A percentile compares a stretch with the other conserved stretches of the same genome.
Evolutionary conservation across 30 jellyfish, hydroid and myxozoan species (phyloP).

Genomic region (Aurelia sp.): DNA sequence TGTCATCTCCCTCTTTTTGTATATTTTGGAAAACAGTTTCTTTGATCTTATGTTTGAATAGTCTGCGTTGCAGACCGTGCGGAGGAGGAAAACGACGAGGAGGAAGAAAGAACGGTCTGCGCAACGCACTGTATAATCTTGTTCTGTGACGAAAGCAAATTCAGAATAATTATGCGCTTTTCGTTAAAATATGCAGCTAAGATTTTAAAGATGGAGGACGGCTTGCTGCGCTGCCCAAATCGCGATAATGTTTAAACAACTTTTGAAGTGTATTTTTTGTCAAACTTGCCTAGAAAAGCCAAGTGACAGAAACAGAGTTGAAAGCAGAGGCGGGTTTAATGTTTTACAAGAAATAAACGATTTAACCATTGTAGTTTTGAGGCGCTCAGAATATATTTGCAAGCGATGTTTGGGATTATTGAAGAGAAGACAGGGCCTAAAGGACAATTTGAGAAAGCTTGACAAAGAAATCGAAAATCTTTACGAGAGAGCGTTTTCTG

Average conservation of each 20-base stretch:
- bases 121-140: constrained; percentile 17
- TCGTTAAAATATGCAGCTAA: constrained; percentile 20
- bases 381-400: constrained; percentile 29
- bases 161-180: constrained; percentile 14
- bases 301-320: constrained; percentile 14
- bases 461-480: constrained; percentile 20
- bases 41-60: too few relatives aligned
- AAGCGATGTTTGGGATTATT: constrained; percentile 16
- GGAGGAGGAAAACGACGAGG: too few relatives aligned
- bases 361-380: constrained; percentile 16
- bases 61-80: too few relatives aligned
- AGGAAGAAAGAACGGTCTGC: not conserved
- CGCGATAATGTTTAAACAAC: not conserved
- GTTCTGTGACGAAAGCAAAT: constrained; percentile 7
- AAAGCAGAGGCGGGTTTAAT: constrained; percentile 18
- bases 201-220: constrained; percentile 18
- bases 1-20: too few relatives aligned
- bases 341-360: constrained; percentile 14
- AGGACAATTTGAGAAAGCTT: constrained; percentile 12
- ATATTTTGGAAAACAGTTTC: too few relatives aligned
- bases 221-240: not conserved
- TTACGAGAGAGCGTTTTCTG: constrained; percentile 7
- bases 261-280: constrained; percentile 12
- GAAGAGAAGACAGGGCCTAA: constrained; percentile 30
- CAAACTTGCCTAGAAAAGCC: constrained; percentile 12